Base-by-base conservation (phyloP, 2,888 invertebrate genomes). In the Tryphoninae sp. region DNA sequence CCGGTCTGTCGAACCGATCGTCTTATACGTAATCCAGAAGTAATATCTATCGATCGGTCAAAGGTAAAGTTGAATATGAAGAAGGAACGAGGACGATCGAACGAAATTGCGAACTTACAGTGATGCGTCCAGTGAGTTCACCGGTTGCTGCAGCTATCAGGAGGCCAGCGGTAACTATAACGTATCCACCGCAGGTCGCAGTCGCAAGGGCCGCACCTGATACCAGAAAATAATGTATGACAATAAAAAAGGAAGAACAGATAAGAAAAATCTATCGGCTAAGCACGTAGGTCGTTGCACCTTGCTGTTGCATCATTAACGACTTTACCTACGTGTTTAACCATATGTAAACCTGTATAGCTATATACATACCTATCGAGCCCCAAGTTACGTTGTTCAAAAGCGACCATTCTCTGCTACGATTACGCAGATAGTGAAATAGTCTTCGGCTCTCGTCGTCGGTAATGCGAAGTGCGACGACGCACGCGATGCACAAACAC, bases 351-450 rank as follows among this genome's bases (percentile, higher is more conserved):
- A 19, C 19, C 19, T 13, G 1, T 13, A 13, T 7, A 45, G 2
- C 3, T 45, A 45, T 45, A 13, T 45, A 11, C 81, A 76, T 87
- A 91, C 96, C 96, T 53, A 95, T 93, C 33, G 94, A 93, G 88
- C 95, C 95, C 95, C 96, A 96, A 0, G 96, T 96, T 84, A 96
- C 94, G 64, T 95, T 96, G 86, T 94, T 95, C 83, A 96, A 93
- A 42, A 96, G 93, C 49, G 95, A 95, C 96, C 96, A 96, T 92
- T 96, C 96, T 62, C 95, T 92, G 40, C 96, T 96, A 79, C 95
- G 90, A 92, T 95, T 96, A 92, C 96, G 95, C 83, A 96, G 93
- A 86, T 94, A 94, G 83, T 95, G 93, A 88, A 95, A 94, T 85
- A 96, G 92, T 73, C 95, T 93, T 62, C 94, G 93, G 80, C 96